Conservation (phyloP, 2,888 invertebrate species). For the Scaptomyza tumidula region DNA sequence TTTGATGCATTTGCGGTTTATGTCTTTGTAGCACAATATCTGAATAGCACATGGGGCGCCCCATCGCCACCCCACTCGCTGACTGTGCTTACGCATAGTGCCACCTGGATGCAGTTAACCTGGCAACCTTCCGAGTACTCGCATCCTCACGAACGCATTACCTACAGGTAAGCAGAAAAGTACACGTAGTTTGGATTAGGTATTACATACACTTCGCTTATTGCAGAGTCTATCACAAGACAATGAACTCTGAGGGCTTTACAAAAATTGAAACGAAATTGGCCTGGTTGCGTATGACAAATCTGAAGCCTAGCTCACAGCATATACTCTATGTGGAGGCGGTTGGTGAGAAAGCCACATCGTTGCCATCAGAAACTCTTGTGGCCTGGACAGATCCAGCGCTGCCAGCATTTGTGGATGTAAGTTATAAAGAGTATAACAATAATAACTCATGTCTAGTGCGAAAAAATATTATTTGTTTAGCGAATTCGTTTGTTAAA, state of each 20-base stretch:
- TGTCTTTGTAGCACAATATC: constrained; percentile 25
- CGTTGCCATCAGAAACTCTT: constrained; percentile 91
- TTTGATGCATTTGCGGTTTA: constrained; percentile 12
- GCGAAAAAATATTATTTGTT: too few relatives aligned
- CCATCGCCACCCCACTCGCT: constrained; percentile 93
- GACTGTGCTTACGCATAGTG: constrained; percentile 91
- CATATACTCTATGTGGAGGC: constrained; percentile 92
- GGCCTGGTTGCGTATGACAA: constrained; percentile 89
- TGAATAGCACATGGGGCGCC: constrained; percentile 86
- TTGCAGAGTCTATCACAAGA: constrained; percentile 89
- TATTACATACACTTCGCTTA: constrained; percentile 5
- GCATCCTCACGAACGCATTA: constrained; percentile 91
- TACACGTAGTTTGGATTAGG: neutral
- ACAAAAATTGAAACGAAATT: constrained; percentile 88
- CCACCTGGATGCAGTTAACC: constrained; percentile 91
- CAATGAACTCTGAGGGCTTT: constrained; percentile 87
- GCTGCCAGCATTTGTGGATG: constrained; percentile 94
- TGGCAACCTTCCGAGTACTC: constrained; percentile 95
- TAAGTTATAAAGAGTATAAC: constrained; percentile 79
- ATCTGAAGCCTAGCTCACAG: constrained; percentile 91
- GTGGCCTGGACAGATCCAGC: constrained; percentile 95
- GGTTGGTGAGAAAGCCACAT: constrained; percentile 88
- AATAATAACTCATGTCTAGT: too few relatives aligned
- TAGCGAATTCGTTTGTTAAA: too few relatives aligned
- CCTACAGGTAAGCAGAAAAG: constrained; percentile 87